phyloP scores from a whole-genome alignment of 2,888 invertebrate genomes.

The Epiblema foenella region DNA sequence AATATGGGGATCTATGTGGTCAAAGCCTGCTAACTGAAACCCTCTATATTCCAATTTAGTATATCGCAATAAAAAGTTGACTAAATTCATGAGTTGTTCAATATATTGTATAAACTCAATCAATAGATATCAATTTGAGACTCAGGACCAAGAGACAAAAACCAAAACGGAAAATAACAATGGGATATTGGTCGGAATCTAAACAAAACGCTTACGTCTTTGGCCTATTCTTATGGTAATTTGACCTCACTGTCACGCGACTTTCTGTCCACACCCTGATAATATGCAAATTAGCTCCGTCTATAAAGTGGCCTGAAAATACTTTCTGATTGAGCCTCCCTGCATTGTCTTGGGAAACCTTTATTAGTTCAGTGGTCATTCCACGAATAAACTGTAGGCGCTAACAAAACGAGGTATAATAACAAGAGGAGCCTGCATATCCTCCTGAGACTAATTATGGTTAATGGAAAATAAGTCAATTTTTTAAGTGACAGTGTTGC shows the following conservation, averaged over 20 bases:
- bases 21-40: background rate
- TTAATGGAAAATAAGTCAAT: no score
- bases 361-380: slow-evolving; percentile 47
- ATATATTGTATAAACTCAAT: slow-evolving; percentile 21
- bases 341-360: slow-evolving; percentile 59
- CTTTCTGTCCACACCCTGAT: slow-evolving; percentile 81
- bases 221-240: slow-evolving; percentile 81
- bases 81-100: slow-evolving; percentile 6
- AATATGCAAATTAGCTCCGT: slow-evolving; percentile 78
- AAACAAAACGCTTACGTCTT: slow-evolving; percentile 77
- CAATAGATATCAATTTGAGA: slow-evolving; percentile 29
- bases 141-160: slow-evolving; percentile 18
- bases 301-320: slow-evolving; percentile 79
- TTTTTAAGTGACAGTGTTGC: no score
- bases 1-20: background rate
- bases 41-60: background rate
- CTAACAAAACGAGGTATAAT: background rate
- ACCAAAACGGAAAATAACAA: slow-evolving; percentile 61
- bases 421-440: no score
- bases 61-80: background rate
- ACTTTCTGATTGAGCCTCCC: slow-evolving; percentile 70
- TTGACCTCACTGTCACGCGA: slow-evolving; percentile 75
- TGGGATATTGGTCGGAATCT: slow-evolving; percentile 68
- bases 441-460: no score
- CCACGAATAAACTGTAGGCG: slow-evolving; percentile 11